Base-by-base conservation (phyloP, 2,888 invertebrate species). In the Spodoptera picta region DNA sequence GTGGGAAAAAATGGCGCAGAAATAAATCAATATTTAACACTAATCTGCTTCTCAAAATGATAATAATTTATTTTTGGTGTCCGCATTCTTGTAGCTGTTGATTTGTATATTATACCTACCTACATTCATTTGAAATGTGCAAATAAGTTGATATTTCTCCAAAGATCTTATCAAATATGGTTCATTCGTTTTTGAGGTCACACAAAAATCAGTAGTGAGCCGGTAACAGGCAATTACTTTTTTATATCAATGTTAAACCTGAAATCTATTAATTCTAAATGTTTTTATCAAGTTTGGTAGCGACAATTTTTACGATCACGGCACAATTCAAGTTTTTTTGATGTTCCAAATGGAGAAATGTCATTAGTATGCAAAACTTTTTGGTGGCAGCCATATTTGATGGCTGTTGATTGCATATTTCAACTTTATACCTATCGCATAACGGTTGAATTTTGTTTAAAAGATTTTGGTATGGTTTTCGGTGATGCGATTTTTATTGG, bases 341-440 rank as follows among this genome's bases (percentile, higher is more conserved):
- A 79, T 50, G 72, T 75, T 51, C 46, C 58, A 74, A 79, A 73
- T 75, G 73, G 76, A 71, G 73, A 82, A 78, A 77, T 75, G 74
- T 75, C 73, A 84, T 84, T 81, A 79, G 73, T 80, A 85, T 85
- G 83, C 81, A 81, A 84, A 83, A 79, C 60, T 53, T 70, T 60
- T 60, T 65, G 66, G 62, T 67, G 55, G 23, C 48, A 53, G 52
- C 54, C 53, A 64, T 63, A 14, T 36, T 60, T 55, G 42, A 12
- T 12, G 11, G 11, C 6, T 24, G 19, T 50, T n/a, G 19, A 14
- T 47, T 50, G 5, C 23, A 11, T 10, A 36, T 42, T 44, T 56
- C 9, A 4, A 50, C 43, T 53, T 47, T 60, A 51, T 36, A 4
- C 0, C 1, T 1, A 1, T 31, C 0, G 0, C 0, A 0, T 4